Base-by-base conservation (phyloP, 2,888 invertebrate species). In the Lordiphosa fenestrarum region DNA sequence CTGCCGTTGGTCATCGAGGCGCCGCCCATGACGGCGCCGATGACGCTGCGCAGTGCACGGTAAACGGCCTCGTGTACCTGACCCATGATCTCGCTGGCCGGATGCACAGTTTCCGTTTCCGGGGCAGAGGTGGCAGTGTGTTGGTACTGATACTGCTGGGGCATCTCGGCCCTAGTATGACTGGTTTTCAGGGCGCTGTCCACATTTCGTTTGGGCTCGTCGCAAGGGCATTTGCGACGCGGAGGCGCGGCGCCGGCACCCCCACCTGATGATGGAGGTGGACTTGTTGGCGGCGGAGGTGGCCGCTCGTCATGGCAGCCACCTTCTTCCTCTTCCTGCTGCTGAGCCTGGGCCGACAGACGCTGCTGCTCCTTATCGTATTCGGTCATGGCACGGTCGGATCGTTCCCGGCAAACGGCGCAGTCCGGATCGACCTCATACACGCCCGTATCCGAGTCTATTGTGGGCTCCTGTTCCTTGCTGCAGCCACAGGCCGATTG, bases 31-130 rank as follows among this genome's bases (percentile, higher is more conserved):
- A 78, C 62, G 33, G 72, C 69, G 2, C 39, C 58, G 19, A 71
- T 19, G 1, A 74, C 66, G 6, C 62, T 60, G 19, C 66, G 63
- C 9, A 77, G 25, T 2, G 61, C 75, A 3, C 75, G 56, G 0
- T 53, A 53, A n/a, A 84, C 75, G 6, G 72, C 71, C 25, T 66
- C 69, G 19, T 74, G 75, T 40, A 74, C 54, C 5, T 78, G 62
- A 0, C 42, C 47, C 39, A 78, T 44, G 0, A 77, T 36, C 23
- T 64, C 75, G 5, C 83, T 59, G 4, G 52, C 53, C 3, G 75
- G 59, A 64, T 47, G 68, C 33, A 42, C 65, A 9, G 47, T 44
- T 4, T 62, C 81, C n/a, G 19, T 3, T 6, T 46, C 40, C 35
- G 44, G 9, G 5, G 35, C 5, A 4, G 47, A 15, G 6, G 9